Evolutionary conservation across 2,113 vertebrate species (phyloP), one percentile per base, ranked within the genome.

Genomic region (Salvator merianae): DNA sequence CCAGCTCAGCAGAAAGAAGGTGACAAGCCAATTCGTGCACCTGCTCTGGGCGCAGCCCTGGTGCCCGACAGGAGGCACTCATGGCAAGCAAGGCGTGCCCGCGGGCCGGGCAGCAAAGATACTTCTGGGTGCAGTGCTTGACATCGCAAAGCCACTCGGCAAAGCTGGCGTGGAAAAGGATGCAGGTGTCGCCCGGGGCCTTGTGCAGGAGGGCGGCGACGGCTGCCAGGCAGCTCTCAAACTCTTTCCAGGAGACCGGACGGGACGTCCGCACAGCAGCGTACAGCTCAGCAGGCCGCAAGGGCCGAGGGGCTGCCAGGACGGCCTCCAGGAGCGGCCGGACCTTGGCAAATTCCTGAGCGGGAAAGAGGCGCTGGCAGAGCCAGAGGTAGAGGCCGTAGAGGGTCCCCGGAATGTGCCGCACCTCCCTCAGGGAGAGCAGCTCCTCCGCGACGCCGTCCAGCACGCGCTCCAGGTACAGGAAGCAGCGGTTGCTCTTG

Each of bases 371-470:
- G 32, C 96, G 93, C 79, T 97, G 97, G 90, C 97, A 97, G 34
- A 97, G 91, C 97, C 97, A 97, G 18, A 97, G 93, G 92, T 97
- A 97, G 47, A 97, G 97, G 1, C 97, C 97, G 3, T 95, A 95
- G 12, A 97, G 93, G 4, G 96, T 97, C 38, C 97, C 97, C 0
- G 97, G 97, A 80, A 97, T 97, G 89, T 97, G 96, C 7, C 96
- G 91, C 73, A 97, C 96, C 90, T 97, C 96, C 8, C 96, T 84
- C 12, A 97, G 91, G 16, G 94, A 92, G 73, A 97, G 91, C 53
- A 96, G 88, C 1, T 92, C 93, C 2, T 88, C 94, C 1, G 94
- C 93, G 36, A 97, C 96, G 0, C 96, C 96, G 9, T 97, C 96
- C 81, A 97, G 87, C 53, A 97, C 96, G 9, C 94, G 94, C 88